Percentiles rank a stretch among this genome's conserved stretches.
phyloP scores from a whole-genome alignment of 1,140 invertebrate species.

The Ylistrum balloti region DNA sequence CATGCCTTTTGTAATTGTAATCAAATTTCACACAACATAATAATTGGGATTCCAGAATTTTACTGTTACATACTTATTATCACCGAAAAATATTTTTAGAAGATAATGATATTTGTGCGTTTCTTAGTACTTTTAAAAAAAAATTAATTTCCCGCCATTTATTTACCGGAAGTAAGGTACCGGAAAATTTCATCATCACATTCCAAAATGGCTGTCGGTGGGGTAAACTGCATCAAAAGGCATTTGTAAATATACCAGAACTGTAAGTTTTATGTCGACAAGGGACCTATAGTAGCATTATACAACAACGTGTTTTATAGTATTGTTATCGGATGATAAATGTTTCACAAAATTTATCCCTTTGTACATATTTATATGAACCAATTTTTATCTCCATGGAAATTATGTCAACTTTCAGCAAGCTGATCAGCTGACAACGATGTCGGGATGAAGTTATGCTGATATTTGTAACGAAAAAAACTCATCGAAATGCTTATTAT shows the following conservation, averaged over 20 bases:
- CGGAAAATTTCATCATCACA: constrained; percentile 19
- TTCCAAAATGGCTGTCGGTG: constrained; percentile 37
- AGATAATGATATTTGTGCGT: no score
- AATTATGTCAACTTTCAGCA: constrained; percentile 20
- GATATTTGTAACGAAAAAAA: no score
- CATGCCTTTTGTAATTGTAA: no score
- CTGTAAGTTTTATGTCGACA: background rate
- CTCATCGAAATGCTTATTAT: no score
- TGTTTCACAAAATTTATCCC: background rate
- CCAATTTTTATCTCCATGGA: constrained; percentile 21
- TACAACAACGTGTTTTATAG: background rate
- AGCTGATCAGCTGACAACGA: background rate
- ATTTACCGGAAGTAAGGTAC: background rate
- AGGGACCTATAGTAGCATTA: background rate
- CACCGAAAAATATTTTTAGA: no score
- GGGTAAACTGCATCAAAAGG: background rate
- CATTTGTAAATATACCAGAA: background rate
- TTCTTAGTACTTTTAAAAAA: no score
- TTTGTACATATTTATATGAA: background rate
- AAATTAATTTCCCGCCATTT: background rate
- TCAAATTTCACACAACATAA: no score
- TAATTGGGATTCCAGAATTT: no score
- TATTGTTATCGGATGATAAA: background rate
- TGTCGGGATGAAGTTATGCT: no score
- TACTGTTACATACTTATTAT: no score